Evolutionary conservation across 2,888 invertebrate species (phyloP), one percentile per base, ranked within the genome.

Genomic region (Phyto melanocephala): DNA sequence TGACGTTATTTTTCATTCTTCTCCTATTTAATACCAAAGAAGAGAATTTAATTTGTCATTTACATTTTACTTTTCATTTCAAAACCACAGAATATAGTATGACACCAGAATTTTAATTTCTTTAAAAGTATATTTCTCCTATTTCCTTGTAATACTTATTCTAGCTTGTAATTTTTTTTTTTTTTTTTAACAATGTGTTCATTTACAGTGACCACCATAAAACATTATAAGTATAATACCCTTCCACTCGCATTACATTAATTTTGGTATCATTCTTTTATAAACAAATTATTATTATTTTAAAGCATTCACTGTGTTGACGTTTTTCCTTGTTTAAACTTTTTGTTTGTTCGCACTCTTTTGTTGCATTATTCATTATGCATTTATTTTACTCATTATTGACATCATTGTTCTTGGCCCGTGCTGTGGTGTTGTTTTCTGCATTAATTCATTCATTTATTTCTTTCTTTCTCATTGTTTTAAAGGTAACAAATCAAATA

Each of bases 401-500:
- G 56, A 65, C 47, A 28, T 71, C 37, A 70, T 78, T 62, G 77
- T 77, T 5, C 10, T 50, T 37, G 17, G 17, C 28, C 15, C 7
- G 15, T 47, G 56, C 45, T 47, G 37, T 56, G 65, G 24, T 37
- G 74, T 65, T 56, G 56, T 15, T 65, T 22, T 54, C n/a, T 5
- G 6, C 28, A 28, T 5, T 28, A 35, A 22, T 33, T 42, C 24
- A 15, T 42, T 54, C 17, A 10, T 10, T n/a, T n/a, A 20, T 17
- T 52, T 58, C 62, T 11, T 15, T 45, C 24, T 33, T 1, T 20
- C 1, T 24, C 24, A 33, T 76, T 67, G 50, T 68, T 68, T 28
- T 35, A 40, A 50, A 75, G 75, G 65, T 75, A 75, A 58, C 75
- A 67, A 58, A 67, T 75, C 65, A 75, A 75, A 65, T 15, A 42